phyloP scores from a whole-genome alignment of 2,113 vertebrate species.

The Myanophis thanlyinensis region DNA sequence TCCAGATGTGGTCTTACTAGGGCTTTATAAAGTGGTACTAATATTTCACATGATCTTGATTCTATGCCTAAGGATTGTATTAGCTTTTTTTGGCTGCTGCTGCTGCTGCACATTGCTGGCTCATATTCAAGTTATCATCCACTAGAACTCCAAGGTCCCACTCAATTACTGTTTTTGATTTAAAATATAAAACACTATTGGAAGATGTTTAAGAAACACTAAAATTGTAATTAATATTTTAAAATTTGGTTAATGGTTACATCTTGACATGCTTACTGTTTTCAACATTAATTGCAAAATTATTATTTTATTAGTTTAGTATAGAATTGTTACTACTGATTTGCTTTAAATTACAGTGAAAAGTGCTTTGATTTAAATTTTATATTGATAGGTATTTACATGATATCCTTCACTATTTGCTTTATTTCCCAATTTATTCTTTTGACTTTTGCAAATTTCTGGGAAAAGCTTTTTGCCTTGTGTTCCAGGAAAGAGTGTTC shows the following conservation, averaged over 20 bases:
- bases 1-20: too few species aligned
- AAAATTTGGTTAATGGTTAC: neutral
- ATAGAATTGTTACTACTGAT: neutral
- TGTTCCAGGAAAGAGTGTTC: neutral
- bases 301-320: neutral
- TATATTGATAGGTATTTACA: neutral
- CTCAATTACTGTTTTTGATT: too few species aligned
- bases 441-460: neutral
- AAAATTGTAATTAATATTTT: too few species aligned
- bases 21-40: too few species aligned
- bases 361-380: neutral
- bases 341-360: neutral
- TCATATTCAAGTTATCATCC: too few species aligned
- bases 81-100: too few species aligned
- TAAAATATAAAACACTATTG: too few species aligned
- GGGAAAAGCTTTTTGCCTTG: neutral
- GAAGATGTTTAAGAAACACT: too few species aligned
- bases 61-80: too few species aligned
- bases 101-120: too few species aligned
- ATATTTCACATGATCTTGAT: too few species aligned
- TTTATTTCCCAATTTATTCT: neutral
- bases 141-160: too few species aligned
- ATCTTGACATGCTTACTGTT: neutral
- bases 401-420: neutral
- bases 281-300: neutral